Conservation (phyloP, 1,140 invertebrate genomes). For the Plutomurus gul region DNA sequence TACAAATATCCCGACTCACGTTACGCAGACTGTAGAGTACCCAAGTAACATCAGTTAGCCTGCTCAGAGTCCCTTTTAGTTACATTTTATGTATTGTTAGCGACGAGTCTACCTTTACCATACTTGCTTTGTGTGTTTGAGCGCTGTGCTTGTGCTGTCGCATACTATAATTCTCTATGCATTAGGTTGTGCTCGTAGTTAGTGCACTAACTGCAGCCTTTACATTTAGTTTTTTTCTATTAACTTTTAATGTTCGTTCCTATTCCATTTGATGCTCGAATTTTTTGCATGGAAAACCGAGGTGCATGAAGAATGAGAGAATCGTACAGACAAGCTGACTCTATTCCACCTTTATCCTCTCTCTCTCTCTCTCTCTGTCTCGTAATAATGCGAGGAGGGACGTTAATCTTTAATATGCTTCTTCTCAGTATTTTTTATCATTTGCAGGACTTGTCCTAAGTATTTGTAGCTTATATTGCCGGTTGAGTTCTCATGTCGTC, state of each 20-base stretch:
- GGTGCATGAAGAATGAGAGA: background rate
- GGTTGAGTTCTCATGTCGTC: background rate
- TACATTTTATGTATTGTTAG: no score
- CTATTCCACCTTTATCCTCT: background rate
- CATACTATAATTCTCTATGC: background rate
- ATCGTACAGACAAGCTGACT: constrained; percentile 1
- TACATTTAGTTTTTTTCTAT: background rate
- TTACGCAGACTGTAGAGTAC: no score
- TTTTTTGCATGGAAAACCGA: constrained; percentile 21
- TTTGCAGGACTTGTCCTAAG: background rate
- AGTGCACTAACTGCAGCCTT: background rate
- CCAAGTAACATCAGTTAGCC: no score
- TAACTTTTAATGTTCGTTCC: constrained; percentile 10
- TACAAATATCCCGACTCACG: no score
- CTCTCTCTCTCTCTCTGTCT: no score
- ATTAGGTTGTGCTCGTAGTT: background rate
- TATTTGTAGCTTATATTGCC: background rate
- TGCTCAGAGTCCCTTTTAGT: no score
- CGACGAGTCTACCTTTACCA: no score
- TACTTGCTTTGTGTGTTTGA: no score
- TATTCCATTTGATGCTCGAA: constrained; percentile 2
- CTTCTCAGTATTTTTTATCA: background rate
- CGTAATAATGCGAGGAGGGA: no score
- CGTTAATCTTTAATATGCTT: background rate
- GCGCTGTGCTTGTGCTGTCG: no score